A percentile compares a stretch with the other conserved stretches of the same genome.
Evolutionary conservation across 2,797 vertebrate species (phyloP).

Genomic region (Setipinna tenuifilis): DNA sequence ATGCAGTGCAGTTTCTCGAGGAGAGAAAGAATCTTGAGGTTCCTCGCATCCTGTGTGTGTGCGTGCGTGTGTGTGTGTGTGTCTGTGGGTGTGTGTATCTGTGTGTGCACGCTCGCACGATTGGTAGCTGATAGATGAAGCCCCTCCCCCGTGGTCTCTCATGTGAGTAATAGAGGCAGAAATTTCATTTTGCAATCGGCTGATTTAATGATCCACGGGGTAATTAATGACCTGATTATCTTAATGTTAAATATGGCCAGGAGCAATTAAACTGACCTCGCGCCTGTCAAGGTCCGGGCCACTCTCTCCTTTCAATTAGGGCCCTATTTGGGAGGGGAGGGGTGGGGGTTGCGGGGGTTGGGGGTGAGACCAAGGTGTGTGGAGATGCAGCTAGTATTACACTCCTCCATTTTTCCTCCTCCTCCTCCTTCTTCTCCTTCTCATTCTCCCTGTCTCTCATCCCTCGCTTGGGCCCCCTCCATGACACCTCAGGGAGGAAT

Average conservation of each 20-base stretch:
- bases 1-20: neutral
- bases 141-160: constrained; percentile 95
- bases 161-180: constrained; percentile 99
- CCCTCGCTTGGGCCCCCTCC: constrained; percentile 1
- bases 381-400: constrained; percentile 52
- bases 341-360: neutral
- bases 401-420: constrained; percentile 51
- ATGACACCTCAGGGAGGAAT: constrained; percentile 59
- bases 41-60: neutral
- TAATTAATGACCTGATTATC: constrained; percentile 99
- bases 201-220: constrained; percentile 99
- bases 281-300: constrained; percentile 98
- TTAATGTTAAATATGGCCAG: constrained; percentile 99
- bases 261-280: constrained; percentile 99
- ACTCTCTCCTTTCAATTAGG: constrained; percentile 94
- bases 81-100: neutral
- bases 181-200: constrained; percentile 99
- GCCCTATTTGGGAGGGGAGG: constrained; percentile 73
- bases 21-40: neutral
- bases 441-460: constrained; percentile 23
- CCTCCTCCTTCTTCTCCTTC: neutral
- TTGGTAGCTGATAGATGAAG: constrained; percentile 79
- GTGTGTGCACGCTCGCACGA: constrained; percentile 39
- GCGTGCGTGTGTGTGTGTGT: too few relatives aligned
- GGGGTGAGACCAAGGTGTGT: constrained; percentile 39